Evolutionary conservation across 2,797 vertebrate genomes (phyloP).

Genomic region (Pempheris klunzingeri): DNA sequence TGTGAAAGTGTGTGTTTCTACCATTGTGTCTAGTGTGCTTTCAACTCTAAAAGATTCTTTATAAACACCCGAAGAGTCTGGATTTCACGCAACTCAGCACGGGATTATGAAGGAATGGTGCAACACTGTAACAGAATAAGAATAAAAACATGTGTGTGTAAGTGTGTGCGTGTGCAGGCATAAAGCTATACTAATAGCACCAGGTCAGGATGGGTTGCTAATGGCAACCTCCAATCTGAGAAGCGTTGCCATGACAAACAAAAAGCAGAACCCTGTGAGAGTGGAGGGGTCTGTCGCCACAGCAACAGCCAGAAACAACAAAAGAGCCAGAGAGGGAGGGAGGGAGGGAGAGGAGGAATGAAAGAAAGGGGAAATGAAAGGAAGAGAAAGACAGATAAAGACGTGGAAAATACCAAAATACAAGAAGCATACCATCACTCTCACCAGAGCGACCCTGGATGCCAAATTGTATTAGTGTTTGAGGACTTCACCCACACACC

Average conservation of each 20-base stretch:
- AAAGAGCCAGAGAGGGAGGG: slow-evolving; percentile 48
- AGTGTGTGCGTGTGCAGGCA: slow-evolving; percentile 7
- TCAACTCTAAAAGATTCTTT: slow-evolving; percentile 39
- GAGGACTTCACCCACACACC: slow-evolving; percentile 22
- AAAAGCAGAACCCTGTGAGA: slow-evolving; percentile 70
- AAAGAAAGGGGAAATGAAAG: slow-evolving; percentile 3
- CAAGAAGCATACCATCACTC: slow-evolving; percentile 41
- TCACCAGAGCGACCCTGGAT: slow-evolving; percentile 31
- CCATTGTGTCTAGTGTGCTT: slow-evolving; percentile 23
- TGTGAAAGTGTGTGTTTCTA: slow-evolving; percentile 24
- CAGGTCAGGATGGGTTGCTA: slow-evolving; percentile 77
- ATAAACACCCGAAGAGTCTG: slow-evolving; percentile 24
- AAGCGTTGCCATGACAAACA: slow-evolving; percentile 86
- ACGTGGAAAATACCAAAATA: slow-evolving; percentile 40
- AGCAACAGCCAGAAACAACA: slow-evolving; percentile 79
- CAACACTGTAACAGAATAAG: slow-evolving; percentile 51
- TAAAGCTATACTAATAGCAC: slow-evolving; percentile 74
- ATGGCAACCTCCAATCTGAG: slow-evolving; percentile 75
- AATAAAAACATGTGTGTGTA: slow-evolving; percentile 43
- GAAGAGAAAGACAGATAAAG: slow-evolving; percentile 29
- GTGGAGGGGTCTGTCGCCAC: slow-evolving; percentile 62
- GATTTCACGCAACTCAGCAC: slow-evolving; percentile 32
- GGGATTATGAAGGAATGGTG: slow-evolving; percentile 50
- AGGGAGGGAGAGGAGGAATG: slow-evolving; percentile 18
- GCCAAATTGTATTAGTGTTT: slow-evolving; percentile 43